These are phyloP conservation scores for Calcarius lapponicus DNA, from an alignment of 2,797 vertebrate species.

Conservation along the genomic window DNA sequence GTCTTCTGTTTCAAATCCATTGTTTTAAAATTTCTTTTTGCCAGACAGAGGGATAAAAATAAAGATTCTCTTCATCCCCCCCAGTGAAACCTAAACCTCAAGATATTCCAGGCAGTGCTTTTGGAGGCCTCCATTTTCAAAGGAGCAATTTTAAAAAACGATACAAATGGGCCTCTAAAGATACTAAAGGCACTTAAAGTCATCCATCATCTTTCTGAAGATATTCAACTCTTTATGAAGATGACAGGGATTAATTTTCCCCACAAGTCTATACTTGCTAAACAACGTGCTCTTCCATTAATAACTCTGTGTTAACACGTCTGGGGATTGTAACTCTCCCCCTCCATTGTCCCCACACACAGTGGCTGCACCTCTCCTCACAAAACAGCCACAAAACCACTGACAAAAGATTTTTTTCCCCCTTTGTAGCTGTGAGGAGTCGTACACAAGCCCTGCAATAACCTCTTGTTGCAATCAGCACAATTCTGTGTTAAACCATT, in stretches of 20 bases:
- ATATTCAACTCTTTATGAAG: neutral
- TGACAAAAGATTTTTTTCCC: neutral
- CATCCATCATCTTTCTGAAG: neutral
- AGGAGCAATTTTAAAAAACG: neutral
- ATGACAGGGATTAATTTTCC: neutral
- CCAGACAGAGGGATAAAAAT: neutral
- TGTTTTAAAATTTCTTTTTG: neutral
- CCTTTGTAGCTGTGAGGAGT: neutral
- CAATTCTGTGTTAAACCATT: neutral
- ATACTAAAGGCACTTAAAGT: neutral
- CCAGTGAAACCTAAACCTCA: neutral
- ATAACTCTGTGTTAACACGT: accelerated
- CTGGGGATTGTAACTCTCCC: neutral
- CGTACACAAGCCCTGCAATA: neutral
- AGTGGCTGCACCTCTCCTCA: neutral
- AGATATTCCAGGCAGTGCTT: neutral
- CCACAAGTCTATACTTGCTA: neutral
- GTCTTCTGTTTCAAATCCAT: neutral
- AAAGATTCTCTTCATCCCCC: neutral
- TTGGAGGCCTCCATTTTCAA: neutral
- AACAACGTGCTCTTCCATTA: neutral
- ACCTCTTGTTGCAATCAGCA: neutral
- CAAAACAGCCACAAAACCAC: neutral
- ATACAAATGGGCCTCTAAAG: neutral
- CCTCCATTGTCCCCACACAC: neutral